Percentiles rank a stretch among this genome's conserved stretches.
Conservation (phyloP, 2,888 invertebrate species). For the Dermolepida albohirtum region DNA sequence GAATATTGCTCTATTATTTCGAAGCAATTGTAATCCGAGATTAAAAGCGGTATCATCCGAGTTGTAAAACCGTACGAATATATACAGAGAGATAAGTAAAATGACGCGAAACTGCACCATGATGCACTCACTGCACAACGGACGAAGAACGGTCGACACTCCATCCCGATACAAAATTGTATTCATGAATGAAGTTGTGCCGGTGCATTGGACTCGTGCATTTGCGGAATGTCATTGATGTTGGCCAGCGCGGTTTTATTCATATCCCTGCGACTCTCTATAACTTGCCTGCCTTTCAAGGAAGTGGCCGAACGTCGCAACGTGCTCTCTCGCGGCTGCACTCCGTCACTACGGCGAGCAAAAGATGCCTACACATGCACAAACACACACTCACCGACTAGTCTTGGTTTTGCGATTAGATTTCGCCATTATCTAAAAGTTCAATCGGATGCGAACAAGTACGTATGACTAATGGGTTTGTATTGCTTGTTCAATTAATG, state of each 20-base stretch:
- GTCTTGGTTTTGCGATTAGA: too few relatives aligned
- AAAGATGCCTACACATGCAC: too few relatives aligned
- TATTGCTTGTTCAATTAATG: too few relatives aligned
- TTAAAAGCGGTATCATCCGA: too few relatives aligned
- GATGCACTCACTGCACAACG: conserved; percentile 1
- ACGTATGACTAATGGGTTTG: too few relatives aligned
- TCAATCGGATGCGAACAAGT: too few relatives aligned
- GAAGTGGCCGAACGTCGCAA: conserved; percentile 37
- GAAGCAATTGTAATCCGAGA: too few relatives aligned
- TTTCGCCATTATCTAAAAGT: too few relatives aligned
- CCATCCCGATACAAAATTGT: conserved; percentile 6
- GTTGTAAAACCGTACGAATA: too few relatives aligned
- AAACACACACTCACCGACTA: too few relatives aligned
- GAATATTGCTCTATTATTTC: too few relatives aligned
- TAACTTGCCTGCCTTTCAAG: conserved; percentile 47
- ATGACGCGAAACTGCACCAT: background rate
- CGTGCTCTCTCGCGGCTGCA: conserved; percentile 1
- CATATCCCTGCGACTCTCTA: conserved; percentile 43
- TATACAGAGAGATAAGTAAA: background rate
- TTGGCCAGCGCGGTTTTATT: conserved; percentile 42
- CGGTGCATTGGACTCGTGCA: conserved; percentile 49
- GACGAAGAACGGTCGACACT: conserved; percentile 6
- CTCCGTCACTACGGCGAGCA: background rate
- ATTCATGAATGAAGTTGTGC: conserved; percentile 48
- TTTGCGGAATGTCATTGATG: conserved; percentile 53